These are phyloP conservation scores for Platalea minor DNA, from an alignment of 2,797 vertebrate species.

Conservation along the genomic window DNA sequence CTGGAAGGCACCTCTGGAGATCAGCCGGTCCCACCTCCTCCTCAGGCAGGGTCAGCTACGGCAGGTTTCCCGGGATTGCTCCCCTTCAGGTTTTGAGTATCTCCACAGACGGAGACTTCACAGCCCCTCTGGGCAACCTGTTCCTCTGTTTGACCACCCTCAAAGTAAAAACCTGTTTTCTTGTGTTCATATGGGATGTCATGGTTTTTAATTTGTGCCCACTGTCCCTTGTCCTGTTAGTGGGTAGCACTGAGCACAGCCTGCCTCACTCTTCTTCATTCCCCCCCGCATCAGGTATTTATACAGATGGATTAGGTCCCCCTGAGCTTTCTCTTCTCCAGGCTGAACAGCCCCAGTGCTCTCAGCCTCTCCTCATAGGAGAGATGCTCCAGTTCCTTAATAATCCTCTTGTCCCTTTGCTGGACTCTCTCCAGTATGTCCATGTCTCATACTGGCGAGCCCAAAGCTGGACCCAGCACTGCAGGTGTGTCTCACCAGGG, in stretches of 20 bases:
- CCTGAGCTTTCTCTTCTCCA: neutral
- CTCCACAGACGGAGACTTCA: neutral
- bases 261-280: neutral
- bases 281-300: neutral
- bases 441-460: neutral
- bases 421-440: fast-evolving
- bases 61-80: neutral
- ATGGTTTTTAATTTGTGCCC: neutral
- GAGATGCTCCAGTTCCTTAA: neutral
- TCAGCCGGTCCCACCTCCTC: neutral
- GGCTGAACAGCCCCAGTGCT: neutral
- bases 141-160: neutral
- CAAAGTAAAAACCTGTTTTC: neutral
- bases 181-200: neutral
- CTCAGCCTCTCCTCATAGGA: neutral
- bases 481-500: neutral
- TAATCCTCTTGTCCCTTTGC: neutral
- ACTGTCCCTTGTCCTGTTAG: neutral
- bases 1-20: neutral
- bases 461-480: neutral
- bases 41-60: neutral
- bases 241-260: neutral
- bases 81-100: neutral
- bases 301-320: neutral
- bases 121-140: neutral